phyloP scores from a whole-genome alignment of 2,888 invertebrate genomes.

The Hedychridium roseum region DNA sequence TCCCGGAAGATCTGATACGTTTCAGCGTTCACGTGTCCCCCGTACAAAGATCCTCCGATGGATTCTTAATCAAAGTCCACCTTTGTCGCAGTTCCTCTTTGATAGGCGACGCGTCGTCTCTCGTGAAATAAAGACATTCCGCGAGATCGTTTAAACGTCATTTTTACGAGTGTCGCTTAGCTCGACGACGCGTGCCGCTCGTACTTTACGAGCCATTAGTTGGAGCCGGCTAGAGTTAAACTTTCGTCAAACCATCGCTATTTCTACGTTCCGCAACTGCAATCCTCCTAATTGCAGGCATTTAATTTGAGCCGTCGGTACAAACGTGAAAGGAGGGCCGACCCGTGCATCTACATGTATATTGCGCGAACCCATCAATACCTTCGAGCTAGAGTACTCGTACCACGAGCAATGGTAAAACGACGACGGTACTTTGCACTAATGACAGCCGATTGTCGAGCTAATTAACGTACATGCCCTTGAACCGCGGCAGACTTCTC shows the following conservation, averaged over 20 bases:
- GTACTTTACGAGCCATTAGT: slow-evolving; percentile 30
- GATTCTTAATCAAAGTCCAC: too few species aligned
- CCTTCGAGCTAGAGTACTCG: slow-evolving; percentile 18
- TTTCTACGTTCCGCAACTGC: slow-evolving; percentile 21
- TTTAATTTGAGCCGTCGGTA: slow-evolving; percentile 27
- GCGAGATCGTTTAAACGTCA: background rate
- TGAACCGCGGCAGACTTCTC: background rate
- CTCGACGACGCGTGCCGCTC: slow-evolving; percentile 16
- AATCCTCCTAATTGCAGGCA: slow-evolving; percentile 33
- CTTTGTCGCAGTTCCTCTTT: too few species aligned
- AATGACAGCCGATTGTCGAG: slow-evolving; percentile 20
- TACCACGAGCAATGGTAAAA: slow-evolving; percentile 4
- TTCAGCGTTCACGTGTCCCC: too few species aligned
- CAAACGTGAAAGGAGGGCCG: slow-evolving; percentile 15
- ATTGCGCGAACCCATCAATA: slow-evolving; percentile 16
- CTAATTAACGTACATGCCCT: slow-evolving; percentile 9
- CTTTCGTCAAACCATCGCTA: too few species aligned
- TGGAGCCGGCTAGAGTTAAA: too few species aligned
- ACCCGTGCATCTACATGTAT: slow-evolving; percentile 4
- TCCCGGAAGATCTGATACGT: slow-evolving; percentile 38
- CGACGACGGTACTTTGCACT: slow-evolving; percentile 18
- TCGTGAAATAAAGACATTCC: background rate
- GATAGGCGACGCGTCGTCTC: background rate
- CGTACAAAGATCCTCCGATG: too few species aligned
- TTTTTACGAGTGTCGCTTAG: slow-evolving; percentile 12